Evolutionary conservation across 2,113 vertebrate species (phyloP), one percentile per base, ranked within the genome.

Genomic region (Atlantisia rogersi): DNA sequence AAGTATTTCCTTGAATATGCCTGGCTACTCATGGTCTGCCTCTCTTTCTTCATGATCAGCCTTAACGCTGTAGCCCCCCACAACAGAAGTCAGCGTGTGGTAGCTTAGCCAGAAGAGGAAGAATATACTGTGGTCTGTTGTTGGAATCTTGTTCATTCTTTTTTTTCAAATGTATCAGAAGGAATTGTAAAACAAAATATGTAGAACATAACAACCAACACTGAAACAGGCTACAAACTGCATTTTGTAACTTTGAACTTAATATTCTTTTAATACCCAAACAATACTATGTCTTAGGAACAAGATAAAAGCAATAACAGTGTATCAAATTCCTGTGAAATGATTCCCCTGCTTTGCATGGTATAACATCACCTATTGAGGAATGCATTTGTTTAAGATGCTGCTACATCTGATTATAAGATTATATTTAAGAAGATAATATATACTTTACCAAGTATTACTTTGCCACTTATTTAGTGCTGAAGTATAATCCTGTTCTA

Each of bases 381-480:
- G 86, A 95, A 94, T 63, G n/a, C 46, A 88, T 95, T 95, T 97
- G 94, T 97, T 97, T 94, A 97, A 96, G 93, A 95, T 68, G 53
- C 80, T 96, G 77, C 76, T 97, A 97, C 93, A 97, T 97, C 95
- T 95, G 93, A 97, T 96, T 95, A 97, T 94, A 90, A 97, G 96
- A 96, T 97, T 97, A 97, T 78, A n/a, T 82, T 97, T 97, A 96
- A 96, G 95, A 94, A 96, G 95, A 95, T 97, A 96, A 95, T 97
- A 86, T 89, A 96, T 94, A 90, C 82, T 97, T 94, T 95, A 75
- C 62, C 68, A 86, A 94, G 78, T 81, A 88, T 90, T 97, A 89
- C 63, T 97, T 96, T 94, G 93, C 60, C 77, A 95, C 32, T 95
- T 92, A 92, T 87, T 93, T 95, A 94, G 29, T 77, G 55, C 35